Conservation (phyloP, 2,113 vertebrate genomes). For the Dicentrarchus labrax region DNA sequence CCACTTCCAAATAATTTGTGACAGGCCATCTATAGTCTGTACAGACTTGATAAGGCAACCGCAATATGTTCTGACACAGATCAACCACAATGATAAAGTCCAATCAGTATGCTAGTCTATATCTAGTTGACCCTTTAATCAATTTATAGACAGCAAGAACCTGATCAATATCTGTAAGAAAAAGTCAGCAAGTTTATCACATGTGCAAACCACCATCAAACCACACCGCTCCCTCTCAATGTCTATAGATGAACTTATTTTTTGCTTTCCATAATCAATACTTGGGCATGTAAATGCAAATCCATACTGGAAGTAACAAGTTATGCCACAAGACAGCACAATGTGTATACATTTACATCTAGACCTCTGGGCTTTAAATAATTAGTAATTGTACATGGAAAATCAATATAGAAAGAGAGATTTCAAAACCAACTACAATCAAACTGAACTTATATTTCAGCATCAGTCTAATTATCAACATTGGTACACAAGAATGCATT, state of each 20-base stretch:
- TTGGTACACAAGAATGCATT: not conserved
- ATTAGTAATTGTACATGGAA: not conserved
- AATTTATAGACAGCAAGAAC: conserved; percentile 16
- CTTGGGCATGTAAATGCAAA: conserved; percentile 21
- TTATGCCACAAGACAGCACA: conserved; percentile 5
- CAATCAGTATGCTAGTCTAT: not conserved
- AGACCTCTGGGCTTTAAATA: not conserved
- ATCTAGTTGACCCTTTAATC: conserved; percentile 32
- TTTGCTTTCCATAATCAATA: conserved; percentile 48
- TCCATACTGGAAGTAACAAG: conserved; percentile 2
- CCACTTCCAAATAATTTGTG: conserved; percentile 46
- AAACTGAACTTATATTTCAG: not conserved
- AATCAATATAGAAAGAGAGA: not conserved
- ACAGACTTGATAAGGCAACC: conserved; percentile 11
- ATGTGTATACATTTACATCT: not conserved
- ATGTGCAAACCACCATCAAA: not conserved
- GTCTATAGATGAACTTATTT: conserved; percentile 25
- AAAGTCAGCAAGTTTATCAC: conserved; percentile 12
- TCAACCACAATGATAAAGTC: conserved; percentile 12
- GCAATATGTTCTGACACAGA: conserved; percentile 1
- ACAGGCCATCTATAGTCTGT: conserved; percentile 26
- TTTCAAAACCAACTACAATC: not conserved
- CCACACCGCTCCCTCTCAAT: not conserved
- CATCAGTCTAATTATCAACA: not conserved
- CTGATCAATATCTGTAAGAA: conserved; percentile 21